Base-by-base conservation (phyloP, 2,797 vertebrate species). In the Leptodactylus fallax region DNA sequence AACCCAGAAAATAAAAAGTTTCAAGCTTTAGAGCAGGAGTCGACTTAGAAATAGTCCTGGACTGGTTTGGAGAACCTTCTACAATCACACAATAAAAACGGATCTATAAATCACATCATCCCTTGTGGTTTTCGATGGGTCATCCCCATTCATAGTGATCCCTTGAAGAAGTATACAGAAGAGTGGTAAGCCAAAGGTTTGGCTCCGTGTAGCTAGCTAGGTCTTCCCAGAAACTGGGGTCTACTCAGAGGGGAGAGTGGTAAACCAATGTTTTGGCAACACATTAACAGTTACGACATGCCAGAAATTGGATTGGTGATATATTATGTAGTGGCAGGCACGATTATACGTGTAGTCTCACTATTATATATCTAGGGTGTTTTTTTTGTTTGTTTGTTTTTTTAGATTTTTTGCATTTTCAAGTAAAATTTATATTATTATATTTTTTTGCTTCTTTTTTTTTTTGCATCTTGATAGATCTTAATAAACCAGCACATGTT, bases 181-280 rank as follows among this genome's bases (percentile, higher is more conserved):
- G 45, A 83, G 81, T 36, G 51, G 80, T 83, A 69, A 83, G n/a
- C 63, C 51, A 11, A 83, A 71, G 21, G 19, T 83, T 82, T 82
- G 79, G 79, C 79, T 81, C 79, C 6, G n/a, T 16, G 12, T 25
- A 25, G 11, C 11, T 53, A 19, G 80, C 12, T 25, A 69, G 61
- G 25, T 17, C 81, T 72, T 71, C 81, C 81, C 81, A 82, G 80
- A 67, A 83, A 63, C 79, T 81, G 79, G 79, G 79, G 79, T 81
- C 79, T 81, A 61, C 58, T 81, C 56, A 63, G 79, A 61, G 79
- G 63, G 65, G 81, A 55, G 51, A 83, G 81, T 83, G 81, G 81
- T 83, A 83, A 82, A 82, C 80, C 80, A 82, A 67, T 67, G 81
- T 69, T 83, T 83, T 83, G 81, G 49, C 65, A 19, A 51, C 81